Base-by-base conservation (phyloP, 2,797 vertebrate species). In the Thunnus albacares region DNA sequence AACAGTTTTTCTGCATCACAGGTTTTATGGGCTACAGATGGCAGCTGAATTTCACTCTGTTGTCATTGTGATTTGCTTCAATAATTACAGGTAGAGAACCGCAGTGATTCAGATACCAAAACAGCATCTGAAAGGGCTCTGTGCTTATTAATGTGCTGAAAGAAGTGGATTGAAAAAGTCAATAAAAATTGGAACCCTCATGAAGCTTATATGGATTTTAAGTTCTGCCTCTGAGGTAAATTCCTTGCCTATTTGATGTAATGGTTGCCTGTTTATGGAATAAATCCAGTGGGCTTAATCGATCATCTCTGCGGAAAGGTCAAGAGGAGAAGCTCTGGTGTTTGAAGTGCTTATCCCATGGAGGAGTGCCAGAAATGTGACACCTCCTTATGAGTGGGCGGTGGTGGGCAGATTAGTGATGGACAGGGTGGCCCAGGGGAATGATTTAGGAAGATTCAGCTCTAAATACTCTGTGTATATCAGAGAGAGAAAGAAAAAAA, bases 301-400 rank as follows among this genome's bases (percentile, higher is more conserved):
- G 90, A 95, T 94, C 88, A 93, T 93, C 91, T 93, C 87, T 62
- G 52, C 84, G 89, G 89, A 94, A 93, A 95, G 94, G 94, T 95
- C 93, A 94, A 90, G 91, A 89, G 89, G 88, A 93, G 92, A 92
- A 85, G 91, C 89, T 83, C 52, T 91, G 83, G 88, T 90, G 93
- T 94, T 94, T 94, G 92, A 94, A 94, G 92, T 92, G 90, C 91
- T 95, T 94, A 94, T 93, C 90, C 93, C 61, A 0, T 82, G 88
- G 88, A 93, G 82, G 84, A 90, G 89, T 72, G 91, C 89, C 91
- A 93, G 93, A 94, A 94, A 95, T 94, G 92, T 91, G 94, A 95
- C 92, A 94, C 93, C 92, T 93, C 87, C 85, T 90, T 91, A 91
- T 88, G 80, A 92, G 90, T 86, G 88, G 90, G 91, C 49, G 90